Percentiles rank a stretch among this genome's conserved stretches.
These are phyloP conservation scores for Criorhina ranunculi DNA, from an alignment of 2,888 invertebrate genomes.

Conservation along the genomic window DNA sequence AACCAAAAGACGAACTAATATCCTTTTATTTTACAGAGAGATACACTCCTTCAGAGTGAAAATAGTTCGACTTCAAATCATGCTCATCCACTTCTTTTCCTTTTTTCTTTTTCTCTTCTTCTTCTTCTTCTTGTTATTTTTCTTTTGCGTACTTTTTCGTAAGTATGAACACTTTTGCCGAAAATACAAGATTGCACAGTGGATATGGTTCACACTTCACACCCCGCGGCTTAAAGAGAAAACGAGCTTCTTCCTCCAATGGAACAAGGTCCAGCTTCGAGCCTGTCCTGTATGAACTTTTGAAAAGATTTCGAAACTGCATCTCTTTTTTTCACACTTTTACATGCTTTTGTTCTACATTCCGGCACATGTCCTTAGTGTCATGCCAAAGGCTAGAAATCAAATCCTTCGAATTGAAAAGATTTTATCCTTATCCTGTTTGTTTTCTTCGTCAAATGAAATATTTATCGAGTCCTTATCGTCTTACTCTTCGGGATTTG, in stretches of 20 bases:
- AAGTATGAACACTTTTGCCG: conserved; percentile 17
- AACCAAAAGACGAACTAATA: conserved; percentile 51
- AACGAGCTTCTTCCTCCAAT: no score
- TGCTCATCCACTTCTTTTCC: conserved; percentile 38
- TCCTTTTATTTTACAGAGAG: conserved; percentile 53
- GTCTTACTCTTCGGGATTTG: background rate
- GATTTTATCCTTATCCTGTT: conserved; percentile 25
- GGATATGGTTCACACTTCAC: conserved; percentile 28
- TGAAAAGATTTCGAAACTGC: no score
- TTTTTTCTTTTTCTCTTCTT: conserved; percentile 7
- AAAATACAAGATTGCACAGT: conserved; percentile 17
- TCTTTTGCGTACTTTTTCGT: conserved; percentile 14
- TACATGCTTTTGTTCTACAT: conserved; percentile 47
- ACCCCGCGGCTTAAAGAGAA: conserved; percentile 16
- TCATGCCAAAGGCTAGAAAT: conserved; percentile 30
- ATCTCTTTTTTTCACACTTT: conserved; percentile 21
- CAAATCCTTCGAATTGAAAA: conserved; percentile 44
- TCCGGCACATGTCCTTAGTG: conserved; percentile 33
- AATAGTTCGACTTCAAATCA: conserved; percentile 60
- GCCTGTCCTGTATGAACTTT: conserved; percentile 6
- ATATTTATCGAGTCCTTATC: conserved; percentile 37
- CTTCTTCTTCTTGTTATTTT: no score
- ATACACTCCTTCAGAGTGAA: conserved; percentile 32
- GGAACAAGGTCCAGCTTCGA: conserved; percentile 35
- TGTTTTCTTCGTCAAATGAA: conserved; percentile 16